Evolutionary conservation across 2,113 vertebrate species (phyloP), one percentile per base, ranked within the genome.

Genomic region (Apteryx mantelli): DNA sequence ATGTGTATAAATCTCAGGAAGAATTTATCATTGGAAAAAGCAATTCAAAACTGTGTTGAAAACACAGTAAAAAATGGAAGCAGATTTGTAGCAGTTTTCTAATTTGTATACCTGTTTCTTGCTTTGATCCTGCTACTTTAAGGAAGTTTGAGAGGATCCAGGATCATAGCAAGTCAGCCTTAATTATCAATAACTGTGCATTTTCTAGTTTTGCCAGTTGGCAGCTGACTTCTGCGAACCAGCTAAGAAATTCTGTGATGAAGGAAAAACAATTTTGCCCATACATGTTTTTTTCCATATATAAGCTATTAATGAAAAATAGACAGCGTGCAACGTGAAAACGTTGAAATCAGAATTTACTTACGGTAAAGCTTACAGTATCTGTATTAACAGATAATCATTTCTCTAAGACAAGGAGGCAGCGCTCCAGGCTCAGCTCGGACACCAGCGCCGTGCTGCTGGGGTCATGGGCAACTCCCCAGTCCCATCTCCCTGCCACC

Each of bases 21-120:
- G 22, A 38, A 28, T 1, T 0, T 36, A 15, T 25, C 0, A 0
- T 11, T 66, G 44, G 44, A 66, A 74, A 9, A 36, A 74, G 70
- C 15, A 66, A 56, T 63, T 66, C 34, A 70, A 7, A 42, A 13
- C 36, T 38, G 9, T 20, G 14, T 13, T 74, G 58, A 66, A 42
- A 83, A 42, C 8, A 18, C 1, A 38, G 17, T 8, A 34, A 53
- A 44, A 66, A 88, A 46, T 10, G 2, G 25, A 73, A 70, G 14
- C 25, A 18, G 40, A 48, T 74, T 76, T 69, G 48, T 8, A n/a
- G 53, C 32, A 44, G 7, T 11, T 80, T 82, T 84, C 11, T 71
- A 38, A 38, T n/a, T 53, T 56, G 9, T 2, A 3, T 18, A 68
- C 8, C 7, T 64, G 12, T 79, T 56, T 88, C 8, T 50, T 84